A percentile compares a stretch with the other conserved stretches of the same genome.
Conservation (phyloP, 2,888 invertebrate genomes). For the Protodeltote pygarga region DNA sequence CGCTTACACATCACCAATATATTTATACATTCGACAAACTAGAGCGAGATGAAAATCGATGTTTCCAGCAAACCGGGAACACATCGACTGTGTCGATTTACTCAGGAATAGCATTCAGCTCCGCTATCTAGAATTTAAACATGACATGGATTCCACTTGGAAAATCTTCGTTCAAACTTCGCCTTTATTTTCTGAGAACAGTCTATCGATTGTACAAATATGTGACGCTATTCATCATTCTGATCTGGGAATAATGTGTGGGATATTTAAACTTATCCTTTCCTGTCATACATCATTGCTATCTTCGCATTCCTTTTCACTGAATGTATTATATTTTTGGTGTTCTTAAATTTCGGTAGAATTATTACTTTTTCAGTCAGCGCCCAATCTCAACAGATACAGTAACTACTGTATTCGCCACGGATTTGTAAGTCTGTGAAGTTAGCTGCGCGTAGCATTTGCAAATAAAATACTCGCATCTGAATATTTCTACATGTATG, state of each 20-base stretch:
- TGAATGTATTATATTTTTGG: background rate
- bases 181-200: constrained; percentile 39
- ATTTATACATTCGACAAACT: constrained; percentile 43
- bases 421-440: no score
- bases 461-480: no score
- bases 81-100: constrained; percentile 41
- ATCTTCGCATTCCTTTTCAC: constrained; percentile 6
- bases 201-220: constrained; percentile 41
- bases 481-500: no score
- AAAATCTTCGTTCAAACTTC: constrained; percentile 23
- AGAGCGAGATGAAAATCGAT: constrained; percentile 48
- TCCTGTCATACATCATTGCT: constrained; percentile 18
- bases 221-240: constrained; percentile 30
- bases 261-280: constrained; percentile 28
- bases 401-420: no score
- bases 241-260: constrained; percentile 19
- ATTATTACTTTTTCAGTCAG: background rate
- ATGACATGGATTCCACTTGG: constrained; percentile 32
- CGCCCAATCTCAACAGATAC: no score
- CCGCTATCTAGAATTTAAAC: constrained; percentile 43
- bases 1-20: constrained; percentile 39
- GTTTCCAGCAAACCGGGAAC: constrained; percentile 42
- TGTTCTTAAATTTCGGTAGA: no score
- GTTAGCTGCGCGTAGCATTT: no score
- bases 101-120: constrained; percentile 41